phyloP scores from a whole-genome alignment of 1,140 invertebrate species.

The Atta texana region DNA sequence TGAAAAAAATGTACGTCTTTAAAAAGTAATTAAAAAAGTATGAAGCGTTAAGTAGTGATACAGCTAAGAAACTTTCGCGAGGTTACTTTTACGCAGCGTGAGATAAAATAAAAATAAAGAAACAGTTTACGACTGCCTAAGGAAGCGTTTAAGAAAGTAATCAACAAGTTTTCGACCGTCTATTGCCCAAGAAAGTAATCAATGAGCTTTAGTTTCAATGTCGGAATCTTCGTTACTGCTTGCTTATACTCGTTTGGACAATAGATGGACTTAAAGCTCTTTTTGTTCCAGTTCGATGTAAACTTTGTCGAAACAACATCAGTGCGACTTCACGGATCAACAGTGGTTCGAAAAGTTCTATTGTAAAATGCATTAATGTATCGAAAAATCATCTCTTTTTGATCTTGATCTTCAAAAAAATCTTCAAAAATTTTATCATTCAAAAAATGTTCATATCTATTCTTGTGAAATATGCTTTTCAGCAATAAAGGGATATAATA shows the following conservation, averaged over 20 bases:
- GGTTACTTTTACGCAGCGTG: not conserved
- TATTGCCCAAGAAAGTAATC: constrained; percentile 47
- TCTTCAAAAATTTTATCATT: no score
- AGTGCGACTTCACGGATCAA: not conserved
- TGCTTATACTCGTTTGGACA: constrained; percentile 45
- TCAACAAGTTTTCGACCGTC: constrained; percentile 56
- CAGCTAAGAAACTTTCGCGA: not conserved
- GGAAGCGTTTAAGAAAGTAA: constrained; percentile 51
- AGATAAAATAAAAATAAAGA: not conserved
- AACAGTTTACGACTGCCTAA: constrained; percentile 14
- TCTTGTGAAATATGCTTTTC: not conserved
- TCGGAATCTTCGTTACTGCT: constrained; percentile 20
- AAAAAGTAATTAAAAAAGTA: not conserved
- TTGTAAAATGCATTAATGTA: not conserved
- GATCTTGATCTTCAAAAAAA: not conserved
- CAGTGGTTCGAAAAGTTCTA: not conserved
- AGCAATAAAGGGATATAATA: not conserved
- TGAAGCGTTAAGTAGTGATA: not conserved
- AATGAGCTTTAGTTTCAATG: constrained; percentile 30
- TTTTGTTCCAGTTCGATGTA: not conserved
- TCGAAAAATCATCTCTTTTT: not conserved
- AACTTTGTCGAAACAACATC: constrained; percentile 38
- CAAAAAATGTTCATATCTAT: not conserved
- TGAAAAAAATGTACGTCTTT: not conserved
- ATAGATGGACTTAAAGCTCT: constrained; percentile 6